Evolutionary conservation across 2,113 vertebrate species (phyloP).

Genomic region (Epinephelus fuscoguttatus): DNA sequence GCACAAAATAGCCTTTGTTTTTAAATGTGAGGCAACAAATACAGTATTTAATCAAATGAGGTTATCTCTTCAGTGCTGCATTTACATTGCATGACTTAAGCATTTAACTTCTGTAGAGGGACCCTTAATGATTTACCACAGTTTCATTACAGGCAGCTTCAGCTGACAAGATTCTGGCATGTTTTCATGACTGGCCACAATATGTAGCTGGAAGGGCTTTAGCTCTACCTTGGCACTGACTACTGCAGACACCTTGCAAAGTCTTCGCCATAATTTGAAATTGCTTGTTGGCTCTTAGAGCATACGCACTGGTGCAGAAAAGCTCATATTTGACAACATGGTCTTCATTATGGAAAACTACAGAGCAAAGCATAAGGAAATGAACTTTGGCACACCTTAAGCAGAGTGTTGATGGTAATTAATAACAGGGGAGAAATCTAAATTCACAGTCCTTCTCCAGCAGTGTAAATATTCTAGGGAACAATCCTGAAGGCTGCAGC

Average conservation of each 20-base stretch:
- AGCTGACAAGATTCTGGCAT: constrained; percentile 32
- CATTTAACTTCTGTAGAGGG: not conserved
- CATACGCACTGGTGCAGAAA: constrained; percentile 21
- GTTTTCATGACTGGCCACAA: constrained; percentile 30
- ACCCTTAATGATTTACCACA: constrained; percentile 1
- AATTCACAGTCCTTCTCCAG: constrained; percentile 1
- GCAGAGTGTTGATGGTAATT: constrained; percentile 1
- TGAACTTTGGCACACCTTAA: constrained; percentile 26
- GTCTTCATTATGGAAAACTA: constrained; percentile 46
- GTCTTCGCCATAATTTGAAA: constrained; percentile 31
- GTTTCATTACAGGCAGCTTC: constrained; percentile 28
- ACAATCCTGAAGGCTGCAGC: not conserved
- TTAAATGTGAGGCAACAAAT: not conserved
- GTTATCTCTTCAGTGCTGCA: not conserved
- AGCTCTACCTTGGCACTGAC: constrained; percentile 29
- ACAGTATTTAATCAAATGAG: not conserved
- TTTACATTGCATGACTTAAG: not conserved
- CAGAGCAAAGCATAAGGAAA: constrained; percentile 36
- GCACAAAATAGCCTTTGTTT: no score
- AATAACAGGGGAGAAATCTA: constrained; percentile 26
- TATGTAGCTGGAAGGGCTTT: constrained; percentile 26
- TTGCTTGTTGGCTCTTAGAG: constrained; percentile 33
- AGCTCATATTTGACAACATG: constrained; percentile 35
- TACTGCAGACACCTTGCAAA: constrained; percentile 12
- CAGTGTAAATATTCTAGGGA: not conserved